Evolutionary conservation across 2,113 vertebrate genomes (phyloP), one percentile per base, ranked within the genome.

Genomic region (Phoenicopterus ruber): DNA sequence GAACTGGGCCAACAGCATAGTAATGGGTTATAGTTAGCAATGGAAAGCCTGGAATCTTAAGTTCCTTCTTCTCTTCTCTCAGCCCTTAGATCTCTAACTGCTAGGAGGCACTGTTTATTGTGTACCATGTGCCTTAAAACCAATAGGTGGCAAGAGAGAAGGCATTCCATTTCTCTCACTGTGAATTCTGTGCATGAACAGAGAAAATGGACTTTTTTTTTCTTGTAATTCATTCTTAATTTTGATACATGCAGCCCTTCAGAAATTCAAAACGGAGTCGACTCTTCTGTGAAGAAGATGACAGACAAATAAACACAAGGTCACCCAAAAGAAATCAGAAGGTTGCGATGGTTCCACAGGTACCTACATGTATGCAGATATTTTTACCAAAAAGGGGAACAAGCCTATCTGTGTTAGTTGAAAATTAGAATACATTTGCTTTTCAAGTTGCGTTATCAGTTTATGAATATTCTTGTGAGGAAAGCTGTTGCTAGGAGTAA

Each of bases 211-310:
- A 7, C 16, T 31, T 70, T 90, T 93, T 93, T 67, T 63, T 95
- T 44, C 86, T 94, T 93, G 59, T 95, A 89, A 92, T 92, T 93
- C 63, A 46, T 95, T 97, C 54, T 84, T 84, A 50, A 91, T 96
- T 97, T 98, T 93, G 69, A 59, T 96, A 79, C 82, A 3, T 90
- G 14, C 95, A 99, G 99, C 98, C 99, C 77, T 99, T 99, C 77
- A 99, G 99, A 98, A 99, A 98, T 97, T 99, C 99, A 86, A 99
- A 99, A 97, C 98, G 99, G 95, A 99, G 99, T 96, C 98, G 99
- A 86, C 98, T 99, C 92, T 99, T 99, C 97, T 98, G 98, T 97
- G 99, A 99, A 69, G 99, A 99, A 59, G 99, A 99, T 44, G 99
- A 99, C 96, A 98, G 98, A 71, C 98, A 98, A 92, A 96, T 99